Base-by-base conservation (phyloP, 2,888 invertebrate genomes). In the Periphyllus acericola region DNA sequence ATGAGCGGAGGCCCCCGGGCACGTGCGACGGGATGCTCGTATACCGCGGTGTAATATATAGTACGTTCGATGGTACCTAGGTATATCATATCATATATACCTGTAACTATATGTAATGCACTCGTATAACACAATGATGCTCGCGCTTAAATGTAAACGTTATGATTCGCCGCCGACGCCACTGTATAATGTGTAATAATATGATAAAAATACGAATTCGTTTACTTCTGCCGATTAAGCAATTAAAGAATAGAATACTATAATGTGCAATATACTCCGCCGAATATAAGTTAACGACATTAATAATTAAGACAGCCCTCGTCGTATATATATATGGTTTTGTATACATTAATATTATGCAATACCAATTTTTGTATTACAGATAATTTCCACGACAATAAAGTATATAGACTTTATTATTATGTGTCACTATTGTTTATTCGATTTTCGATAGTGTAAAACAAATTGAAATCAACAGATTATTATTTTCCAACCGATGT, bases 161-260 rank as follows among this genome's bases (percentile, higher is more conserved):
- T 71, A 55, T 11, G 25, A 78, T 66, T n/a, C 29, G 66, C 60
- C 25, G 55, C 78, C 34, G n/a, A n/a, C n/a, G 79, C 80, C 80
- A 80, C 80, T 3, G 66, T 80, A 4, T 4, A 25, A n/a, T n/a
- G n/a, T 5, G 60, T 36, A 11, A 11, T 17, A 52, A 60, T 60
- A 3, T 66, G n/a, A 60, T 36, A 55, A 78, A n/a, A 78, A 79
- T 79, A 60, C 60, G 60, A 19, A 40, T 46, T 76, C 52, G 46
- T 76, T 52, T 78, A 25, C 32, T 32, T 17, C 55, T 66, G 66
- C n/a, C 75, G 79, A 79, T 79, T 79, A 34, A 79, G 79, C 25
- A 79, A 79, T 79, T 60, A 79, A 60, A 32, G 14, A 79, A 78
- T 8, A 32, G 8, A 11, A 17, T 29, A 17, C 1, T 71, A 71